phyloP scores from a whole-genome alignment of 2,113 vertebrate genomes.

The Aegotheles bennettii region DNA sequence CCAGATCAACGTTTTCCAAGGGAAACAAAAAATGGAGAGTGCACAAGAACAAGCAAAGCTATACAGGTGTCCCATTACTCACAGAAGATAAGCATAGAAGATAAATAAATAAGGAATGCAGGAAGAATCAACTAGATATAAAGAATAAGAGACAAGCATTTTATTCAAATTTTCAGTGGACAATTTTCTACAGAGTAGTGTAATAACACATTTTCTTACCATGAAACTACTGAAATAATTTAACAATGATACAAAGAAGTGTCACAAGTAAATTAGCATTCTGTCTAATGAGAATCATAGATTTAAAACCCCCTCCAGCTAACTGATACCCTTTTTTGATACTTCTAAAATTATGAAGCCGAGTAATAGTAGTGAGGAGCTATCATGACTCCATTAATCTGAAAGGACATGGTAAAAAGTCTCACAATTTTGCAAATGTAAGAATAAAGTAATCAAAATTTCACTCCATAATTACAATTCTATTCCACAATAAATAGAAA shows the following conservation, averaged over 20 bases:
- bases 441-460: neutral
- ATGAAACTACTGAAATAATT: neutral
- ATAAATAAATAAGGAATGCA: conserved; percentile 95
- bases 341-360: neutral
- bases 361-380: neutral
- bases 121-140: conserved; percentile 90
- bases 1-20: conserved; percentile 60
- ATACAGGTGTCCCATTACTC: conserved; percentile 85
- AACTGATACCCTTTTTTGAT: neutral
- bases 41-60: conserved; percentile 76
- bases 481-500: neutral
- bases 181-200: neutral
- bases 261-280: neutral
- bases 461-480: neutral
- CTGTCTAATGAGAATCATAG: neutral
- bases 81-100: conserved; percentile 93
- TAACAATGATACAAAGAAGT: neutral
- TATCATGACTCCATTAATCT: neutral
- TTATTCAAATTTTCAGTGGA: conserved; percentile 67
- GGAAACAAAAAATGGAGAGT: conserved; percentile 51
- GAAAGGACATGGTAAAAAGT: neutral
- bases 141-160: conserved; percentile 86
- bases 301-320: neutral
- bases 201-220: neutral
- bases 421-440: neutral